A percentile compares a stretch with the other conserved stretches of the same genome.
These are phyloP conservation scores for Sarcoramphus papa DNA, from an alignment of 2,797 vertebrate species.

Conservation along the genomic window DNA sequence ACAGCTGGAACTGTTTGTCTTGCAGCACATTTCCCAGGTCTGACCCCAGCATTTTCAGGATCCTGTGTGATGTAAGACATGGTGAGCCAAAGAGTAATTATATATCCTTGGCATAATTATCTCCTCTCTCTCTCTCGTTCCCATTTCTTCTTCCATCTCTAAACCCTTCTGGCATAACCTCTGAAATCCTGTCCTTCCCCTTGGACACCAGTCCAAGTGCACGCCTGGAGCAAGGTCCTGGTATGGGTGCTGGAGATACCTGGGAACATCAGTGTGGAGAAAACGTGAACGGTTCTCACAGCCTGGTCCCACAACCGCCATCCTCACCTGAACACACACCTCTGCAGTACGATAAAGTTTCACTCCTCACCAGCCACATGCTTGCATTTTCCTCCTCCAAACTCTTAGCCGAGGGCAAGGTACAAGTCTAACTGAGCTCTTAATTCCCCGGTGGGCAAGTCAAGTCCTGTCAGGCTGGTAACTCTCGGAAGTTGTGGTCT, in stretches of 20 bases:
- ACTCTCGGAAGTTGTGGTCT: not conserved
- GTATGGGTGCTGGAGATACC: not conserved
- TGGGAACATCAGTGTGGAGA: not conserved
- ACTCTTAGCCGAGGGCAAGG: not conserved
- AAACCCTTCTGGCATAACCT: not conserved
- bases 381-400: not conserved
- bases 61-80: not conserved
- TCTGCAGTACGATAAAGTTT: not conserved
- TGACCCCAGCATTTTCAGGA: conserved; percentile 34
- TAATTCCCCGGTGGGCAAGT: not conserved
- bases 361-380: not conserved
- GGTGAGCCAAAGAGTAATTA: conserved; percentile 2
- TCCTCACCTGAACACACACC: not conserved
- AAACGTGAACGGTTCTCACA: not conserved
- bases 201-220: not conserved
- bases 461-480: not conserved
- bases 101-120: conserved; percentile 5
- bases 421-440: not conserved
- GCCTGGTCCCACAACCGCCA: not conserved
- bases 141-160: not conserved
- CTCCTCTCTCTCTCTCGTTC: not conserved
- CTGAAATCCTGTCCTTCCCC: not conserved
- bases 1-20: conserved; percentile 53
- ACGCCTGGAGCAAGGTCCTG: fast-evolving
- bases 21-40: conserved; percentile 27